Percentiles rank a stretch among this genome's conserved stretches.
Evolutionary conservation across 1,140 invertebrate species (phyloP).

Genomic region (Trypoxylus dichotomus): DNA sequence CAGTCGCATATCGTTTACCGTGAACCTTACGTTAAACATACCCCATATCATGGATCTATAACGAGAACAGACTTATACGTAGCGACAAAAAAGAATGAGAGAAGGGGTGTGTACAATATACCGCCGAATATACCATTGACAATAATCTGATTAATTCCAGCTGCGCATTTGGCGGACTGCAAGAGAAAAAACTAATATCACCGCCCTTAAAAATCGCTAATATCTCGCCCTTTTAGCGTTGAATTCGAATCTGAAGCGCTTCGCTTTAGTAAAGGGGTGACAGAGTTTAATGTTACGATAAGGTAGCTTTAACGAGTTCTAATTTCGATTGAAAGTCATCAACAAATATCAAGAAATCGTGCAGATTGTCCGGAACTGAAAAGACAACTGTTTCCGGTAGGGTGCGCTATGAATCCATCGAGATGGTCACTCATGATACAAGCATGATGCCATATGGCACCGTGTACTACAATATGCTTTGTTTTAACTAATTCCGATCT

Average conservation of each 20-base stretch:
- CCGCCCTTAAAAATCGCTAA: constrained; percentile 38
- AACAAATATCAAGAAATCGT: too few species aligned
- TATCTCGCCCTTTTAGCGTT: not conserved
- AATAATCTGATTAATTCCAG: constrained; percentile 47
- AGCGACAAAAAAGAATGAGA: too few species aligned
- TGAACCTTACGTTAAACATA: not conserved
- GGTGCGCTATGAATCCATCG: not conserved
- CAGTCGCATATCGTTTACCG: too few species aligned
- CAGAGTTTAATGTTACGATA: too few species aligned
- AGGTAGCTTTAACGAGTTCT: too few species aligned
- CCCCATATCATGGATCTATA: not conserved
- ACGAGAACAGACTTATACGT: too few species aligned
- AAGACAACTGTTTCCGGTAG: constrained; percentile 32
- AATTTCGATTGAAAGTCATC: too few species aligned
- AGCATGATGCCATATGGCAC: not conserved
- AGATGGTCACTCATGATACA: constrained; percentile 19
- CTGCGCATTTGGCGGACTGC: constrained; percentile 42
- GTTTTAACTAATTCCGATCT: not conserved
- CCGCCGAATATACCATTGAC: constrained; percentile 26
- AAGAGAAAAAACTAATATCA: constrained; percentile 37
- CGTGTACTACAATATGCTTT: too few species aligned
- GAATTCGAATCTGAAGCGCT: constrained; percentile 30
- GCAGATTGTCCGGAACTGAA: constrained; percentile 18
- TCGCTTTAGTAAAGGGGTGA: not conserved
- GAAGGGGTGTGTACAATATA: not conserved